phyloP scores from a whole-genome alignment of 1,140 invertebrate genomes.

The Oscheius sp. region DNA sequence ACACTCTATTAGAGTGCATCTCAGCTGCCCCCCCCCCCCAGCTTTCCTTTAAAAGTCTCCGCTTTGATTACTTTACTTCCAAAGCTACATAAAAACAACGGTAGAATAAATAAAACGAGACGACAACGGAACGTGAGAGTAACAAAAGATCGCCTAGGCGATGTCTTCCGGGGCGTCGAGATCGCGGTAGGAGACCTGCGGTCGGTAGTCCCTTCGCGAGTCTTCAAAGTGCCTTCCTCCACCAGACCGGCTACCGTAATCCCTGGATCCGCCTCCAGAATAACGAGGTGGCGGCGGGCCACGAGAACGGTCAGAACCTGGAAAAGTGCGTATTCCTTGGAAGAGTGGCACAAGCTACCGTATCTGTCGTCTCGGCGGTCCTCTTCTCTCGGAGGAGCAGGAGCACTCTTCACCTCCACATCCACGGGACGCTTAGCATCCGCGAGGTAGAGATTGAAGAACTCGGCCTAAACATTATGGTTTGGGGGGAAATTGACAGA shows the following conservation, averaged over 20 bases:
- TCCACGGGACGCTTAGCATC: constrained; percentile 91
- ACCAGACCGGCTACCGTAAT: not conserved
- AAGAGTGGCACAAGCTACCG: not conserved
- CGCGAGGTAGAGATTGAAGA: constrained; percentile 94
- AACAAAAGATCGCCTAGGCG: constrained; percentile 16
- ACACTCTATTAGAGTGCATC: too few species aligned
- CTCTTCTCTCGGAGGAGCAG: constrained; percentile 6
- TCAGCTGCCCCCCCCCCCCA: too few species aligned
- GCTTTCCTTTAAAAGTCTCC: too few species aligned
- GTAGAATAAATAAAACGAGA: too few species aligned
- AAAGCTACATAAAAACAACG: too few species aligned
- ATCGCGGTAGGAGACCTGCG: constrained; percentile 75
- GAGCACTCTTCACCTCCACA: constrained; percentile 68
- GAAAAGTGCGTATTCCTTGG: too few species aligned
- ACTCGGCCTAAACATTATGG: constrained; percentile 69
- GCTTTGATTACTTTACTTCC: too few species aligned
- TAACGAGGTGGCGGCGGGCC: not conserved
- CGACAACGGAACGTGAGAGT: too few species aligned
- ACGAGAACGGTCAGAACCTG: not conserved
- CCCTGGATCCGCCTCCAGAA: constrained; percentile 11
- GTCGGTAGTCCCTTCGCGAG: constrained; percentile 66
- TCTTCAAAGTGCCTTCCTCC: constrained; percentile 21
- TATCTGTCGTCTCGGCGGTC: not conserved
- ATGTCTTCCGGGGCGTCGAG: constrained; percentile 75
- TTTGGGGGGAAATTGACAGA: not conserved